A percentile compares a stretch with the other conserved stretches of the same genome.
phyloP scores from a whole-genome alignment of 2,888 invertebrate species.

The Drosophila picticornis region DNA sequence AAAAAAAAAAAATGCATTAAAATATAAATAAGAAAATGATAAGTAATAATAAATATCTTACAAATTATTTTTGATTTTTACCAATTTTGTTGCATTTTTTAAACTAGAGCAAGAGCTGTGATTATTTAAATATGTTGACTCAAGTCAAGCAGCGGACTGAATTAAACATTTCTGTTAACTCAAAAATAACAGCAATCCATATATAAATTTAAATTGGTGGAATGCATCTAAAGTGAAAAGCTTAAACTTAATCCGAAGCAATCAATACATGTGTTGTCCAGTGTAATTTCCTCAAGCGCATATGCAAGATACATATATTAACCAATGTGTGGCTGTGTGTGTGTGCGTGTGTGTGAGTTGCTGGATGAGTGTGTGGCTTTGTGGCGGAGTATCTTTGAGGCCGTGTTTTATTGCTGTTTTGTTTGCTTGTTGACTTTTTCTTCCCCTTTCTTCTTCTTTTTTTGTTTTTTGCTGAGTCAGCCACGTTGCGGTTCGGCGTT shows the following conservation, averaged over 20 bases:
- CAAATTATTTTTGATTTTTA: not conserved
- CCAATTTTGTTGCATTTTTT: not conserved
- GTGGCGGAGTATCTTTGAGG: slow-evolving; percentile 59
- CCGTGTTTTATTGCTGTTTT: slow-evolving; percentile 74
- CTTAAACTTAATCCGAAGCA: not conserved
- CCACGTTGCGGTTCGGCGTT: slow-evolving; percentile 51
- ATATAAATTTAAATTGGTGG: not conserved
- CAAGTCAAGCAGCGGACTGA: no score
- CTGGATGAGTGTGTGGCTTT: slow-evolving; percentile 35
- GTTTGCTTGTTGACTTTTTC: slow-evolving; percentile 74
- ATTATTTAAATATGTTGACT: no score
- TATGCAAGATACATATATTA: slow-evolving; percentile 55
- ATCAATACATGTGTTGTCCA: slow-evolving; percentile 18
- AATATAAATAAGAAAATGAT: not conserved
- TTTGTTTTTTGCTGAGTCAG: slow-evolving; percentile 70
- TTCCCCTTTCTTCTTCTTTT: slow-evolving; percentile 17
- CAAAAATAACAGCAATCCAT: not conserved
- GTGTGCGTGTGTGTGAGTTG: not conserved
- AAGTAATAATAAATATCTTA: not conserved
- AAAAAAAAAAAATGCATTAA: no score
- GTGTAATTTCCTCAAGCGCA: slow-evolving; percentile 59
- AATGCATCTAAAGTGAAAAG: not conserved
- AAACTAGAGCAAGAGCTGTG: not conserved
- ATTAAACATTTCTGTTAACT: not conserved
- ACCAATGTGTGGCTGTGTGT: not conserved